A percentile compares a stretch with the other conserved stretches of the same genome.
Evolutionary conservation across 2,113 vertebrate genomes (phyloP).

Genomic region (Cyphomyrus discorhynchus): DNA sequence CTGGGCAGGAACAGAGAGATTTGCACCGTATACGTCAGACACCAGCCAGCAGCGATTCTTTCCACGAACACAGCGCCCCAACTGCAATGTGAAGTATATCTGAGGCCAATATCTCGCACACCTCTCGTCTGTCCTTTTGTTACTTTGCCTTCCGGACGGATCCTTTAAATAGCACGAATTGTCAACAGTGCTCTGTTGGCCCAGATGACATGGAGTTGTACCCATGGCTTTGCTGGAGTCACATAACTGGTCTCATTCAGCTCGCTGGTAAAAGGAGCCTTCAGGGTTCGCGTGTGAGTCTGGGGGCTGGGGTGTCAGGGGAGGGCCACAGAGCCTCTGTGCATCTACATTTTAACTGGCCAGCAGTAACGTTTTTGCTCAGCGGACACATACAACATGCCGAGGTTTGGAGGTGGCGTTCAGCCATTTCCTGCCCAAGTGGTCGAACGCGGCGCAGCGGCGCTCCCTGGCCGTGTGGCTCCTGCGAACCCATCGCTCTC

Average conservation of each 20-base stretch:
- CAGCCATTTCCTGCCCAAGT: background rate
- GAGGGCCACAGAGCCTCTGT: background rate
- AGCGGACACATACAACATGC: background rate
- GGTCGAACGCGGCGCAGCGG: background rate
- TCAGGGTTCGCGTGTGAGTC: background rate
- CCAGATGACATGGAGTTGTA: background rate
- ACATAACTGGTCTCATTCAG: background rate
- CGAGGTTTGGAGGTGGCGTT: background rate
- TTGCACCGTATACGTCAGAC: background rate
- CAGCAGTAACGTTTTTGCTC: background rate
- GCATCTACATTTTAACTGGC: background rate
- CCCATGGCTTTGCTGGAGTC: background rate
- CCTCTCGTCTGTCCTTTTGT: background rate
- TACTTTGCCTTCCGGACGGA: background rate
- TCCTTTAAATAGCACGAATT: background rate
- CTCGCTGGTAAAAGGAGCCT: background rate
- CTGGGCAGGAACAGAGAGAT: background rate
- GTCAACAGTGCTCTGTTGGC: background rate
- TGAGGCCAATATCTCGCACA: background rate
- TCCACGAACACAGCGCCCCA: background rate
- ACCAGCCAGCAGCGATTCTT: background rate
- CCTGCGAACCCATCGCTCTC: background rate
- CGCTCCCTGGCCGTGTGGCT: background rate
- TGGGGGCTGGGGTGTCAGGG: background rate
- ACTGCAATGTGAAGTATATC: background rate